Percentiles rank a stretch among this genome's conserved stretches.
Evolutionary conservation across 2,113 vertebrate genomes (phyloP).

Genomic region (Platanista minor): DNA sequence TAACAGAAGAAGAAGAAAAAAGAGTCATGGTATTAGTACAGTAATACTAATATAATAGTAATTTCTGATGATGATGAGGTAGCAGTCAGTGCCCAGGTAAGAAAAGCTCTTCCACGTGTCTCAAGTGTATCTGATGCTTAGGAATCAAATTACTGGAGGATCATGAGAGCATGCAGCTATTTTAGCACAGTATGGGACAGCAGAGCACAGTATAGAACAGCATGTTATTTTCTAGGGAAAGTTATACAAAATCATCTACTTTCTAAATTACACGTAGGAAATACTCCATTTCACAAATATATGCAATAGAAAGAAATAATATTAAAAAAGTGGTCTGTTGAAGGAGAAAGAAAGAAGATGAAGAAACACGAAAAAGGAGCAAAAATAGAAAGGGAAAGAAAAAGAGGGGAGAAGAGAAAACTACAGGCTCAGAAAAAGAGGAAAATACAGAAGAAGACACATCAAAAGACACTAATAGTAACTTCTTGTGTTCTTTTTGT

Average conservation of each 20-base stretch:
- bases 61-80: neutral
- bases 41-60: rapidly evolving
- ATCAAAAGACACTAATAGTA: neutral
- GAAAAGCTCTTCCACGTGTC: rapidly evolving
- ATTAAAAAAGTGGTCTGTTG: neutral
- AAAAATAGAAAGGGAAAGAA: neutral
- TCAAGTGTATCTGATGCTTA: too few relatives aligned
- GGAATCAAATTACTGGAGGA: neutral
- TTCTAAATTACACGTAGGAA: neutral
- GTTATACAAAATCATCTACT: neutral
- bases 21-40: neutral
- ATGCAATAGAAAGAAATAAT: neutral
- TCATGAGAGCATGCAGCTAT: rapidly evolving
- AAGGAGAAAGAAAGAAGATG: neutral
- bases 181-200: rapidly evolving
- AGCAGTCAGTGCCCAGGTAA: too few relatives aligned
- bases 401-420: neutral
- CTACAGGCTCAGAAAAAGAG: neutral
- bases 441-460: neutral
- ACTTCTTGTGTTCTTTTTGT: neutral
- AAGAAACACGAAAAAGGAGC: neutral
- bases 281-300: neutral
- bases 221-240: neutral
- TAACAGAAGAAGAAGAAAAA: neutral
- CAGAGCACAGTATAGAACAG: rapidly evolving